Base-by-base conservation (phyloP, 1,140 invertebrate genomes). In the Hycleus cichorii region DNA sequence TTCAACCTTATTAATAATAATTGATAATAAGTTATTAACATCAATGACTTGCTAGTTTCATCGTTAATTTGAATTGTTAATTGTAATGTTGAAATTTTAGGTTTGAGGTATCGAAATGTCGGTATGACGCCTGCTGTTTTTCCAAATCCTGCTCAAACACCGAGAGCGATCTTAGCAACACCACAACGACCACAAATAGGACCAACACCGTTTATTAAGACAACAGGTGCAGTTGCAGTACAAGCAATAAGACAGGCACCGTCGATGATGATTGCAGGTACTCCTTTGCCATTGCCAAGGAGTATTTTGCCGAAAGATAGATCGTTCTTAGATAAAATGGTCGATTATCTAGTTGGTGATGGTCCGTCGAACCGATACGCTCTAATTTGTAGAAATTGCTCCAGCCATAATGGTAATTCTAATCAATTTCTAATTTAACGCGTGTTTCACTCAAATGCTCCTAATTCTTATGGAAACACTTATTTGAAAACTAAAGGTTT, bases 311-410 rank as follows among this genome's bases (percentile, higher is more conserved):
- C 76, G 4, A 69, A 58, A 67, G 74, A 64, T 63, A 65, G 77
- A 63, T 80, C 79, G 18, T 80, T 83, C 45, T 72, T 97, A 47
- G 95, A 98, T 74, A 88, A 88, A 69, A 76, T 98, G 57, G 84
- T 98, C 12, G 96, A 99, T 72, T 96, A 91, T 73, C 74, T 98
- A 46, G 83, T 98, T 12, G 95, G 93, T 39, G 96, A 99, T 79
- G 95, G 95, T 24, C 94, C 95, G 47, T 85, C 86, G 57, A 93
- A 96, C 79, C 83, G 95, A 63, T 97, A 89, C 76, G 96, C 95
- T 39, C 81, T 99, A 48, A 95, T 99, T 70, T 99, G 97, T 76
- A 80, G 80, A 32, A 80, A 89, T 58, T 99, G 97, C 74, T 81
- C 81, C 57, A 86, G 86, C 8, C 96, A 98, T 72, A 98, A 99